A percentile compares a stretch with the other conserved stretches of the same genome.
These are phyloP conservation scores for Brachionus manjavacas DNA, from an alignment of 1,140 invertebrate species.

Conservation along the genomic window DNA sequence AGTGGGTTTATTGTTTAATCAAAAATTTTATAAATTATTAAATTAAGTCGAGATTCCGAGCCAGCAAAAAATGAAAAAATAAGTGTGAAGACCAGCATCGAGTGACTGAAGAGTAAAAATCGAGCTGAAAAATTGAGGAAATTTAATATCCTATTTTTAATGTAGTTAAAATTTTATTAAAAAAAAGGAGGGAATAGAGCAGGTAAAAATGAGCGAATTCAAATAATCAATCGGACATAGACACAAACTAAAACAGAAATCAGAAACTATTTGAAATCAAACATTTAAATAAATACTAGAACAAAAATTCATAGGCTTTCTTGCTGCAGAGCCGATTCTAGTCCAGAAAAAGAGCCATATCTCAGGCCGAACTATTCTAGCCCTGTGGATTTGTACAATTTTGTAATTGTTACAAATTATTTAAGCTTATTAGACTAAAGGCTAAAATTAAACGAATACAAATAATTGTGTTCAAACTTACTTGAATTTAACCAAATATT, in stretches of 20 bases:
- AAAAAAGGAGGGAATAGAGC: not conserved
- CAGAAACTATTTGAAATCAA: not conserved
- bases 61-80: not conserved
- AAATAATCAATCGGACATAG: constrained; percentile 29
- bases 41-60: constrained; percentile 3
- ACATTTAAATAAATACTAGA: not conserved
- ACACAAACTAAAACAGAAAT: constrained; percentile 27
- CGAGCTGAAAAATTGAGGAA: not conserved
- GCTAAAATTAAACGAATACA: not conserved
- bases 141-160: constrained; percentile 30
- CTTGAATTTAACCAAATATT: not conserved
- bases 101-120: not conserved
- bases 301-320: not conserved
- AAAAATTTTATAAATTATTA: not conserved
- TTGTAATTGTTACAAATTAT: not conserved
- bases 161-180: not conserved
- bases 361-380: not conserved
- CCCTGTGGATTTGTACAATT: not conserved
- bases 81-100: not conserved
- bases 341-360: not conserved
- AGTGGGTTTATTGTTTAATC: constrained; percentile 7
- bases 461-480: not conserved
- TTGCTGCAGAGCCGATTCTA: not conserved
- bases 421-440: not conserved
- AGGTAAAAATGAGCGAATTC: not conserved